Evolutionary conservation across 2,888 invertebrate genomes (phyloP), one percentile per base, ranked within the genome.

Genomic region (Erynnis tages): DNA sequence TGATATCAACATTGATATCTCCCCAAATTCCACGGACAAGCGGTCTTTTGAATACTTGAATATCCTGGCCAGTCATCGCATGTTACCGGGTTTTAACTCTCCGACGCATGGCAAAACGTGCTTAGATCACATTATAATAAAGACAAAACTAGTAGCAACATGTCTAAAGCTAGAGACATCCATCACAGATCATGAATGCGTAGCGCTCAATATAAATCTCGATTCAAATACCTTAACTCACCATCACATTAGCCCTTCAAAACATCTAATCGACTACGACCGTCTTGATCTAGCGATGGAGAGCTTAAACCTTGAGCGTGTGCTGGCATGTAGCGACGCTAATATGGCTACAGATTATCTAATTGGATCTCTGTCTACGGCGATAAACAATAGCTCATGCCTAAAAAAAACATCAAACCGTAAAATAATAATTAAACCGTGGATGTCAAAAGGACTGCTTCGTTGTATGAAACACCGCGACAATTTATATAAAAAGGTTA

Each of bases 1-100:
- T 1, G 63, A 66, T 3, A 57, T 63, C 1, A 65, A 65, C 4
- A 59, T 59, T 13, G 53, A 46, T n/a, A 46, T 53, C 5, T 7
- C 21, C 4, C 4, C 13, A 5, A 14, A 44, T 45, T 10, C 49
- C 1, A 11, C 40, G 0, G 55, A 58, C 4, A 40, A 40, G 0
- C 6, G 46, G 1, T 35, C 17, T 1, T n/a, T 44, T n/a, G 53
- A 57, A 1, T 67, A 64, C 19, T 32, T 65, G 0, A 59, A 58
- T 19, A 4, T 60, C 0, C 6, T 60, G 1, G 57, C 65, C 0
- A 29, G 54, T 5, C 66, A 66, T 8, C 38, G 57, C 1, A 16
- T 66, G 2, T 54, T 63, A 0, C 58, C 63, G 1, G 60, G 53
- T 0, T 58, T 62, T n/a, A 47, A 27, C 1, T 3, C 47, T 0